Base-by-base conservation (phyloP, 30 jellyfish, hydroid and myxozoan genomes). In the Rhopilema esculentum region DNA sequence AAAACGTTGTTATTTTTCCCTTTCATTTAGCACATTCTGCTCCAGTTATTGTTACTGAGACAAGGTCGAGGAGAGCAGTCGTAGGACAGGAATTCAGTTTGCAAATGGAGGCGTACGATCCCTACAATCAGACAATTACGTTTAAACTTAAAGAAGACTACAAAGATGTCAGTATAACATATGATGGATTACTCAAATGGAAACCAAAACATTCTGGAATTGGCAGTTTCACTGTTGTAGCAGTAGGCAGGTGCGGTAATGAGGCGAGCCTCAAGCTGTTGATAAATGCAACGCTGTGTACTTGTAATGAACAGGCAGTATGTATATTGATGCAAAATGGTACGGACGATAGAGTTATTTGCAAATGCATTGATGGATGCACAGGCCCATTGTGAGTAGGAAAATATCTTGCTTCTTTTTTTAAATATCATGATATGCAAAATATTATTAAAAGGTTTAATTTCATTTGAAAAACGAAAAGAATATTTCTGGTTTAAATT, bases 291-390 rank as follows among this genome's bases (percentile, higher is more conserved):
- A 74, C 61, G 9, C 64, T 70, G 27, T 93, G 98, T 68, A 9
- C 77, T 0, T 93, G 98, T 66, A 80, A 75, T 26, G 91, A 80
- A 25, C 62, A 82, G 30, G 84, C 80, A 22, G 64, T 29, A 18
- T 91, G 97, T 66, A 65, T 6, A 1, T 63, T 86, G 82, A 72
- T 65, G 25, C 72, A 79, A 21, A 66, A 77, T 70, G 71, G 65
- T 0, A 85, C 90, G 15, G 57, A 25, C 1, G 90, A 68, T 20
- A 49, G 52, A 22, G 88, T 81, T 20, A 75, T 20, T 4, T 91
- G 97, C 53, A 32, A 25, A 24, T 91, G 97, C 49, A 91, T 91
- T 0, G 83, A 64, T 22, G 97, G 97, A 9, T 91, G 97, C 90
- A 84, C 88, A 7, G 97, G 97, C 1, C 76, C 83, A 61, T 49